Evolutionary conservation across 1,140 invertebrate species (phyloP), one percentile per base, ranked within the genome.

Genomic region (Penaeus indicus): DNA sequence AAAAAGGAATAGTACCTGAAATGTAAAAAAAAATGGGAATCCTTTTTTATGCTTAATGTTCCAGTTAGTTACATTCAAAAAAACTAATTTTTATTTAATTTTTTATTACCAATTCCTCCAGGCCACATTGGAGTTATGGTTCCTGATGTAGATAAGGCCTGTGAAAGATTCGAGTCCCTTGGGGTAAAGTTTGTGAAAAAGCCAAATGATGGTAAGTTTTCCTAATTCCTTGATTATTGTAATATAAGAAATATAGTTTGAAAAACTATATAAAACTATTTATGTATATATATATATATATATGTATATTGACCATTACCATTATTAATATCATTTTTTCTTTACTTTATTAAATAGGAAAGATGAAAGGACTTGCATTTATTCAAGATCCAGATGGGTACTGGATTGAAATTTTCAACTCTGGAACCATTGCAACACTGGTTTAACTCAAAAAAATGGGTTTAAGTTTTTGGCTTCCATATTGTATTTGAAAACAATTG

Each of bases 311-410:
- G n/a, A 19, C 67, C 81, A 81, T 32, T 60, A 7, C 16, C 10
- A 5, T 11, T 38, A 4, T 38, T 18, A 64, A 38, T 90, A 27
- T 81, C n/a, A n/a, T 16, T 5, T 7, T 13, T 32, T 64, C 19
- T 85, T 47, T 22, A n/a, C 19, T 90, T 60, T n/a, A 42, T 88
- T 87, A 93, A 93, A 77, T 92, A 94, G 95, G 95, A 18, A 97
- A 96, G 92, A 98, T 98, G 97, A 98, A 97, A 93, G 97, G 96
- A 4, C 93, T 99, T 79, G 98, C 97, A 7, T 98, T 99, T 92
- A 97, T 99, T 84, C 96, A 97, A 92, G 98, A 99, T 93, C 98
- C 98, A 0, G 98, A 99, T 94, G 97, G 97, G 67, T 99, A 99
- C 92, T 98, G 97, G 97, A 98, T 99, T 92, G 98, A 99, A 94